Evolutionary conservation across 2,113 vertebrate genomes (phyloP).

Genomic region (Perca flavescens): DNA sequence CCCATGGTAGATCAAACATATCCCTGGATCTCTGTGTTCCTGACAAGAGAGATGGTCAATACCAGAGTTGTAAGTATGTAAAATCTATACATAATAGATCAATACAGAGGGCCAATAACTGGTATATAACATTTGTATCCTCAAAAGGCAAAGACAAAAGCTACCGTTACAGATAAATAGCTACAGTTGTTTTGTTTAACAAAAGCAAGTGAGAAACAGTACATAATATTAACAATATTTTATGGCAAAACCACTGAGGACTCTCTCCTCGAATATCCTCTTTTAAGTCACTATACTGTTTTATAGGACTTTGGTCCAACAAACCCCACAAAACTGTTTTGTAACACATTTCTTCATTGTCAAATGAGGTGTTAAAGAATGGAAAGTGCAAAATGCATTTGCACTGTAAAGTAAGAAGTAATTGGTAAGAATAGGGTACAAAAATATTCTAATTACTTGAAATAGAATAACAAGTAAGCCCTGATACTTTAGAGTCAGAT

Average conservation of each 20-base stretch:
- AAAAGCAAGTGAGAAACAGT: conserved; percentile 75
- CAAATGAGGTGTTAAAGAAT: conserved; percentile 59
- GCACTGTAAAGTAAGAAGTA: conserved; percentile 25
- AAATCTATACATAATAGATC: conserved; percentile 55
- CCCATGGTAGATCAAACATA: conserved; percentile 46
- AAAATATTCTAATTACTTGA: conserved; percentile 8
- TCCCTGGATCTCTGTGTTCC: conserved; percentile 76
- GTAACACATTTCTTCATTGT: conserved; percentile 67
- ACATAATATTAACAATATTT: conserved; percentile 64
- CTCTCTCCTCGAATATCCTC: conserved; percentile 20
- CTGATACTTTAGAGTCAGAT: conserved; percentile 44
- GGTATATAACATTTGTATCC: conserved; percentile 40
- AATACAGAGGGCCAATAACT: conserved; percentile 43
- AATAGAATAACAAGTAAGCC: conserved; percentile 45
- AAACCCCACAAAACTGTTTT: conserved; percentile 52
- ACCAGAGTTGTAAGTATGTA: conserved; percentile 56
- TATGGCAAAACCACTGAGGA: conserved; percentile 60
- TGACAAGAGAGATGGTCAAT: conserved; percentile 65
- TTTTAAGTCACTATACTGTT: conserved; percentile 29
- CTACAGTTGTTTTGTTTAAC: conserved; percentile 57
- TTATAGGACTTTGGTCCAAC: conserved; percentile 65
- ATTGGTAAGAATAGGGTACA: conserved; percentile 9
- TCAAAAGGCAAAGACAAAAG: conserved; percentile 68
- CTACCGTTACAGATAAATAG: conserved; percentile 69
- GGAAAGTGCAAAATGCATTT: conserved; percentile 70